Percentiles rank a stretch among this genome's conserved stretches.
These are phyloP conservation scores for Idaea biselata DNA, from an alignment of 2,888 invertebrate species.

Conservation along the genomic window DNA sequence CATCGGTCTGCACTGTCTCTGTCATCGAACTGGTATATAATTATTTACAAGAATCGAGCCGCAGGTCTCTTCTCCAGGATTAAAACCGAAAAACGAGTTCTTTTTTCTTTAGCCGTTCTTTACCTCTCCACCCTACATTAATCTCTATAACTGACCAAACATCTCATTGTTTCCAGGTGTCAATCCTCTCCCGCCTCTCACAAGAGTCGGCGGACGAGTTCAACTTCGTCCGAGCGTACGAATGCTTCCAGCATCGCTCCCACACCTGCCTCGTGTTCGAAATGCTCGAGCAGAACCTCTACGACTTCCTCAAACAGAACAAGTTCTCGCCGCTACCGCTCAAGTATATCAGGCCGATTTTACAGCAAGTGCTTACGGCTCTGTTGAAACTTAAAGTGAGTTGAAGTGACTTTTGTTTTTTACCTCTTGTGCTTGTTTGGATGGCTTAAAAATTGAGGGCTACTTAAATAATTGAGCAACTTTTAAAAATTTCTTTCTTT, in stretches of 20 bases:
- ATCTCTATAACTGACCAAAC: too few relatives aligned
- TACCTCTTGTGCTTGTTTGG: neutral
- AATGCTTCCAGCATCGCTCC: conserved; percentile 99
- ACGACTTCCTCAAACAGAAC: conserved; percentile 99
- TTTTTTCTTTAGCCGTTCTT: too few relatives aligned
- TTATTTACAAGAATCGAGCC: too few relatives aligned
- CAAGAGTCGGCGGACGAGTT: conserved; percentile 99
- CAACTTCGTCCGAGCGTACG: conserved; percentile 99
- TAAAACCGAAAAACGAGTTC: too few relatives aligned
- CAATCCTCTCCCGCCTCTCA: conserved; percentile 94
- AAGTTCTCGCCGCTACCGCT: conserved; percentile 99
- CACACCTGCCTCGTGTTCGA: conserved; percentile 99
- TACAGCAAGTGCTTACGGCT: conserved; percentile 96
- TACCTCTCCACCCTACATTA: too few relatives aligned
- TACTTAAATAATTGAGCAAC: too few relatives aligned
- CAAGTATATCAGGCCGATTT: conserved; percentile 98
- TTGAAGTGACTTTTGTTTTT: neutral
- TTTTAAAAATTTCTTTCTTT: too few relatives aligned
- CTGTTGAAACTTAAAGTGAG: conserved; percentile 93
- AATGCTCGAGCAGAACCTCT: conserved; percentile 99
- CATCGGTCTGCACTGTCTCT: too few relatives aligned
- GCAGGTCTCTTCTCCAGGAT: too few relatives aligned
- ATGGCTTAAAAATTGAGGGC: too few relatives aligned
- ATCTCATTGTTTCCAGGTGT: conserved; percentile 78
- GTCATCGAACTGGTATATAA: too few relatives aligned